A percentile compares a stretch with the other conserved stretches of the same genome.
Conservation (phyloP, 1,140 invertebrate genomes). For the Uloborus diversus region DNA sequence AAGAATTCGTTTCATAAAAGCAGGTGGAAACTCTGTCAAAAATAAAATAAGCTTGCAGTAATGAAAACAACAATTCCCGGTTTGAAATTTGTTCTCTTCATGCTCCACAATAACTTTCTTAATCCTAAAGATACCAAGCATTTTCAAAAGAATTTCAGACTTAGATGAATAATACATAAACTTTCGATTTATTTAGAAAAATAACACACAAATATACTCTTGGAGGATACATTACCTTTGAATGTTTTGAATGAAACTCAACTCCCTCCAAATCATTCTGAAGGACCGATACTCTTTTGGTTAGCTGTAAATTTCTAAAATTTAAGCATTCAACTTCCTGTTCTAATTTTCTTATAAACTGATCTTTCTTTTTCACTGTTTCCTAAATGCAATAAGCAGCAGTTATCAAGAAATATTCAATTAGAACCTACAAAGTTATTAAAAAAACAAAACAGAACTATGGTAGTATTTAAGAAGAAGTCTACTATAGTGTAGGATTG, state of each 20-base stretch:
- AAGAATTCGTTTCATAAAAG: too few species aligned
- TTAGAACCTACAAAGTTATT: not conserved
- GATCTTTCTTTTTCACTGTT: constrained; percentile 81
- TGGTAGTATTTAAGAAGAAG: not conserved
- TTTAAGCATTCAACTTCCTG: constrained; percentile 92
- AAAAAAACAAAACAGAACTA: not conserved
- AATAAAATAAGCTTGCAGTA: too few species aligned
- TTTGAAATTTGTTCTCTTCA: too few species aligned
- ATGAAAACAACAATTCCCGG: too few species aligned
- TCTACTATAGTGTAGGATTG: not conserved
- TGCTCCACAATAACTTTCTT: too few species aligned
- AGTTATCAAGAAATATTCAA: not conserved
- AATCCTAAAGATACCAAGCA: too few species aligned
- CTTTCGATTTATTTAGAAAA: too few species aligned
- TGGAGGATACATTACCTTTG: constrained; percentile 12
- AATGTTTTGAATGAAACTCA: constrained; percentile 64
- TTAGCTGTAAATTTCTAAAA: constrained; percentile 93
- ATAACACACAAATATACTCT: too few species aligned
- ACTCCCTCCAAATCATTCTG: constrained; percentile 85
- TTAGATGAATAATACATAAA: too few species aligned
- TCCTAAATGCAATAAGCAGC: constrained; percentile 72
- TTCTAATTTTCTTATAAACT: constrained; percentile 82
- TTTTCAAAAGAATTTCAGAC: too few species aligned
- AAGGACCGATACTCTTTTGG: constrained; percentile 84
- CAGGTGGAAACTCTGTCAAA: too few species aligned